A percentile compares a stretch with the other conserved stretches of the same genome.
These are phyloP conservation scores for Cydia amplana DNA, from an alignment of 1,140 invertebrate species.

Conservation along the genomic window DNA sequence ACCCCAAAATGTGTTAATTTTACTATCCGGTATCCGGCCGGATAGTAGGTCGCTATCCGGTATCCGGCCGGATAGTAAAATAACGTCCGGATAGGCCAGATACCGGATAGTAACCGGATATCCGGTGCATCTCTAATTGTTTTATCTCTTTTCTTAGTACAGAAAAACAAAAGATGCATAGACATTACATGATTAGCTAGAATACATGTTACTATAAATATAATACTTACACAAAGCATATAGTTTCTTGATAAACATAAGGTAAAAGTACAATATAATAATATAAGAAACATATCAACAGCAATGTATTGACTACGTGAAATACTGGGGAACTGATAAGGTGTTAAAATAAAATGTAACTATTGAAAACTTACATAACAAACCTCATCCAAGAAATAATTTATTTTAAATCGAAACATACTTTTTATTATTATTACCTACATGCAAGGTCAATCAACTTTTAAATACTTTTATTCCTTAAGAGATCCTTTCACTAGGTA, in stretches of 20 bases:
- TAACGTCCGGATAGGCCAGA: too few relatives aligned
- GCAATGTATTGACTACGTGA: not conserved
- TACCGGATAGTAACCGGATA: too few relatives aligned
- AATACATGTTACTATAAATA: not conserved
- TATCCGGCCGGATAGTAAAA: too few relatives aligned
- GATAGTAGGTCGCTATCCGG: too few relatives aligned
- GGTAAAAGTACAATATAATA: not conserved
- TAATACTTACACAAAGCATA: constrained; percentile 2
- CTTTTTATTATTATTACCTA: constrained; percentile 10
- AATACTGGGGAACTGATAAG: not conserved
- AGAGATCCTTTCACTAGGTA: not conserved
- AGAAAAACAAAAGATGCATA: too few relatives aligned
- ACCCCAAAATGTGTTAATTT: too few relatives aligned
- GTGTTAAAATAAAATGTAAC: constrained; percentile 5
- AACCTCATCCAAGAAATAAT: constrained; percentile 14
- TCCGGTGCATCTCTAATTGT: too few relatives aligned
- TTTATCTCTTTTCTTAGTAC: too few relatives aligned
- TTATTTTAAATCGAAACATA: constrained; percentile 17
- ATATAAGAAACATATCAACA: not conserved
- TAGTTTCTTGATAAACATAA: not conserved
- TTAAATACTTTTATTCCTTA: constrained; percentile 5
- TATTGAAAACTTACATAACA: constrained; percentile 29
- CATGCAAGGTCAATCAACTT: not conserved
- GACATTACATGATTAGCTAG: too few relatives aligned
- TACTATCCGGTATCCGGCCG: too few relatives aligned